Conservation (phyloP, 2,797 vertebrate genomes). For the Mus caroli region DNA sequence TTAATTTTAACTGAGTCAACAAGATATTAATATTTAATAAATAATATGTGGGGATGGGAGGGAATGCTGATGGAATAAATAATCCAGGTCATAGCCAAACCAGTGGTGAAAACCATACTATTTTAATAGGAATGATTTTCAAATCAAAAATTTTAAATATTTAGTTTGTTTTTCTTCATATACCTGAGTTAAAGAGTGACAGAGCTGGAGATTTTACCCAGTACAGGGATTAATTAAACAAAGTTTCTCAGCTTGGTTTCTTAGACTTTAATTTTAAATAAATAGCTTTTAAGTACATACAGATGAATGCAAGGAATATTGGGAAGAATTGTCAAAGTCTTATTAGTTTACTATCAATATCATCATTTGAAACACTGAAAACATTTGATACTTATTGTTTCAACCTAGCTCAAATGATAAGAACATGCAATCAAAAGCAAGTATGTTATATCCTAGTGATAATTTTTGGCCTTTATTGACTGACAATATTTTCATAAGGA, state of each 20-base stretch:
- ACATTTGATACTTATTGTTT: neutral
- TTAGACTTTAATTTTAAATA: constrained; percentile 44
- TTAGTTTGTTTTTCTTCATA: neutral
- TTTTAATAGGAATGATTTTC: neutral
- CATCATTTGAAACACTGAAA: neutral
- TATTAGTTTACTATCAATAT: neutral
- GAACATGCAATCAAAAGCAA: constrained; percentile 7
- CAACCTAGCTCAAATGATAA: neutral
- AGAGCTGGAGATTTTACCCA: neutral
- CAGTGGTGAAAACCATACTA: neutral
- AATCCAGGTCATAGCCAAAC: too few species aligned
- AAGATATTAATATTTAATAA: neutral
- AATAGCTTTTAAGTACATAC: neutral
- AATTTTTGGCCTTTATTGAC: neutral
- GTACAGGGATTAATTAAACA: neutral
- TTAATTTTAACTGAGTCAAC: neutral
- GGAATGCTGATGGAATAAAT: neutral
- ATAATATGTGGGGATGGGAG: neutral
- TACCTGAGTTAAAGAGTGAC: neutral
- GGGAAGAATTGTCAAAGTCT: neutral
- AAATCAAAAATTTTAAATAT: neutral
- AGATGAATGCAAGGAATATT: neutral
- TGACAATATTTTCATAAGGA: neutral
- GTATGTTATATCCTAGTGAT: neutral
- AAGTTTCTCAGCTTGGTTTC: neutral